Evolutionary conservation across 2,797 vertebrate genomes (phyloP).

Genomic region (Labroides dimidiatus): DNA sequence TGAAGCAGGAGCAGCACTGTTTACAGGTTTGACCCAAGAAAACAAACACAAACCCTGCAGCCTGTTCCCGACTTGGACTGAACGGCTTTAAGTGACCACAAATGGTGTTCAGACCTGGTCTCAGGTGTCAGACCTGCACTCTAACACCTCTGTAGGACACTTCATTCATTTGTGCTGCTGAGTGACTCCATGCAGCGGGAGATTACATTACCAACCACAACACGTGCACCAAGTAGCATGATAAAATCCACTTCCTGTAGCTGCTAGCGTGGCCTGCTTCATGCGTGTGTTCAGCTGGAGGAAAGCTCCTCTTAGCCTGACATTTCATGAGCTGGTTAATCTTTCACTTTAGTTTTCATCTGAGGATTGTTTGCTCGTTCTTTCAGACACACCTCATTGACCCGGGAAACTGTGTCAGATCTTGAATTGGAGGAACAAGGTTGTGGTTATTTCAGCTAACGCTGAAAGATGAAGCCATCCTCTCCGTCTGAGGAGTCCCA

Average conservation of each 20-base stretch:
- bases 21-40: no score
- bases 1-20: no score
- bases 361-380: background rate
- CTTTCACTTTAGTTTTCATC: constrained; percentile 1
- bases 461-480: constrained; percentile 5
- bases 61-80: background rate
- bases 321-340: background rate
- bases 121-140: background rate
- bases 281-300: background rate
- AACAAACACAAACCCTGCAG: background rate
- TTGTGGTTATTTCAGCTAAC: background rate
- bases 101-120: background rate
- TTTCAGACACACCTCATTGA: background rate
- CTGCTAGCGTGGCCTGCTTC: background rate
- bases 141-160: background rate
- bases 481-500: background rate
- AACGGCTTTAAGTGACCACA: background rate
- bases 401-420: background rate
- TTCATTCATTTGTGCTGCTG: background rate
- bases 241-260: background rate
- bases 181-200: background rate
- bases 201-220: background rate
- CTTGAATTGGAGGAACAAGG: background rate
- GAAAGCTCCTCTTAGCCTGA: background rate
- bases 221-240: background rate